These are phyloP conservation scores for Schizaphis graminum DNA, from an alignment of 2,888 invertebrate species.

Conservation along the genomic window DNA sequence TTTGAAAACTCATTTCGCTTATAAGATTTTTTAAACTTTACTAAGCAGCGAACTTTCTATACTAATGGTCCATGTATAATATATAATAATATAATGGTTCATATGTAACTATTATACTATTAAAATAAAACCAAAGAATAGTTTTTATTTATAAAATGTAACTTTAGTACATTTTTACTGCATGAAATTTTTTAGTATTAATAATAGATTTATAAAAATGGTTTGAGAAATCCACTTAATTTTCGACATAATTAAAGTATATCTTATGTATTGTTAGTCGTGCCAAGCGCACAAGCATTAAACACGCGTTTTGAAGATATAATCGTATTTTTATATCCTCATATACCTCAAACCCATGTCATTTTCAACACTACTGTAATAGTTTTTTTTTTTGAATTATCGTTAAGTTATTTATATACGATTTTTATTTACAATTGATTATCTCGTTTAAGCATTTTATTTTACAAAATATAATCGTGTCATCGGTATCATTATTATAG, in stretches of 20 bases:
- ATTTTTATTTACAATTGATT: constrained; percentile 44
- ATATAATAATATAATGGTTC: no score
- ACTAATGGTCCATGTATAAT: no score
- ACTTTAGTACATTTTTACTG: not conserved
- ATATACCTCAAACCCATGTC: not conserved
- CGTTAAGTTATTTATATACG: not conserved
- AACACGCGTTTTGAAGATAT: not conserved
- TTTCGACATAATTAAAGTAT: not conserved
- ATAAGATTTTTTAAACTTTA: not conserved
- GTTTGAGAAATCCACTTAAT: not conserved
- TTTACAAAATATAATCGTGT: constrained; percentile 36
- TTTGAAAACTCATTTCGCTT: not conserved
- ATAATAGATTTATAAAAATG: not conserved
- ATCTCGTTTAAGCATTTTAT: constrained; percentile 40
- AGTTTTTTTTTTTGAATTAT: constrained; percentile 15
- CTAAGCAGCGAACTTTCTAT: not conserved
- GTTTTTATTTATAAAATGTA: not conserved
- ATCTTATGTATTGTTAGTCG: not conserved
- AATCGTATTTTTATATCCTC: not conserved
- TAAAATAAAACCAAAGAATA: not conserved
- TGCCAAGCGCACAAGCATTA: not conserved
- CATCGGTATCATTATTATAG: constrained; percentile 4
- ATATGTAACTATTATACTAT: not conserved
- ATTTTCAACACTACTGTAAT: not conserved
- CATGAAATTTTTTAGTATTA: not conserved